These are phyloP conservation scores for Macroramphosus scolopax DNA, from an alignment of 2,797 vertebrate species.

Conservation along the genomic window DNA sequence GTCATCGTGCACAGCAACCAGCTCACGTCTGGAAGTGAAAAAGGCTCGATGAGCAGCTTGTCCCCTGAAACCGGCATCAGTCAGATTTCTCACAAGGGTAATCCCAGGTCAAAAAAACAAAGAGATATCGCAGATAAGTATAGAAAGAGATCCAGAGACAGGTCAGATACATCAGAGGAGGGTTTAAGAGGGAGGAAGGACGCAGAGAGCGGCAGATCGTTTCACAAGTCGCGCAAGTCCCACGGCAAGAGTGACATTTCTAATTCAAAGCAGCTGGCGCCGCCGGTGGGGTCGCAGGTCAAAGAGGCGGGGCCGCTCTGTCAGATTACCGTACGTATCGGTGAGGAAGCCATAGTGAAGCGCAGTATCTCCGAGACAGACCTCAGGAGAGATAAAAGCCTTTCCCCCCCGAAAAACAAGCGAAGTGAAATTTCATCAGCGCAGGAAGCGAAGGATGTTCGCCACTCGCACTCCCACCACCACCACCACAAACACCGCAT, in stretches of 20 bases:
- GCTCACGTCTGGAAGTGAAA: conserved; percentile 77
- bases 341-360: conserved; percentile 91
- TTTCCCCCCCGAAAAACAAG: conserved; percentile 75
- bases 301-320: conserved; percentile 84
- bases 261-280: conserved; percentile 76
- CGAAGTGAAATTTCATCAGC: conserved; percentile 60
- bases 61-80: conserved; percentile 59
- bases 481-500: conserved; percentile 76
- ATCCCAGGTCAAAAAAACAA: conserved; percentile 69
- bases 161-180: conserved; percentile 62
- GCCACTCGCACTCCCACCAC: conserved; percentile 72
- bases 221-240: conserved; percentile 77
- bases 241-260: conserved; percentile 78
- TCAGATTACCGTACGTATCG: conserved; percentile 91
- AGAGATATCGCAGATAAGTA: conserved; percentile 67
- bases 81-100: conserved; percentile 58
- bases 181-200: conserved; percentile 62
- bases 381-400: conserved; percentile 82
- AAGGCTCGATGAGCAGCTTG: conserved; percentile 57
- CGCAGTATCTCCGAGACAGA: conserved; percentile 91
- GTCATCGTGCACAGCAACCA: conserved; percentile 83
- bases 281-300: conserved; percentile 69
- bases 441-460: conserved; percentile 66
- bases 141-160: conserved; percentile 68
- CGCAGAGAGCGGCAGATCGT: conserved; percentile 58